Conservation (phyloP, 2,888 invertebrate species). For the Leptinotarsa tumamoca region DNA sequence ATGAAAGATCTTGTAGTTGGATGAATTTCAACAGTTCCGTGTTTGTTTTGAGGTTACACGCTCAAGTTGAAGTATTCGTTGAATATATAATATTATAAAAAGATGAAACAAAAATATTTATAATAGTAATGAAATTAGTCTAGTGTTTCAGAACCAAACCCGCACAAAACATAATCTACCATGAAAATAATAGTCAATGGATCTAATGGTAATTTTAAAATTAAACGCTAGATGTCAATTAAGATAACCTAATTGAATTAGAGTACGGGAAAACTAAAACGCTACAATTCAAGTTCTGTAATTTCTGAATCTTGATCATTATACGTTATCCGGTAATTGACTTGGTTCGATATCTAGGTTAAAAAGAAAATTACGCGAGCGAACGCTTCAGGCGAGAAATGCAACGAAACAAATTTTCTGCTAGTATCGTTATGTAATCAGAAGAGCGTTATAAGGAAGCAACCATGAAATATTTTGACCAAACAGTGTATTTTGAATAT, state of each 20-base stretch:
- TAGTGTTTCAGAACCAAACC: neutral
- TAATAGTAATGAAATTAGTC: too few relatives aligned
- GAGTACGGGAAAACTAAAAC: conserved; percentile 18
- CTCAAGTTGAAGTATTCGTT: too few relatives aligned
- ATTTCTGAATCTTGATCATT: conserved; percentile 14
- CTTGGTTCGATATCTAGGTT: conserved; percentile 11
- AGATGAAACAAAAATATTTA: too few relatives aligned
- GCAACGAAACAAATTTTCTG: conserved; percentile 4
- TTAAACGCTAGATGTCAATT: conserved; percentile 26
- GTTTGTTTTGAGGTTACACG: too few relatives aligned
- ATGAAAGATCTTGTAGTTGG: too few relatives aligned
- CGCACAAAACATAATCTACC: neutral
- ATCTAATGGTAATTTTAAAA: conserved; percentile 1
- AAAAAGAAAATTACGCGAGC: conserved; percentile 13
- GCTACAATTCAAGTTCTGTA: conserved; percentile 10
- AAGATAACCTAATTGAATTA: conserved; percentile 26
- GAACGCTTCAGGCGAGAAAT: neutral
- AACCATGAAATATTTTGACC: neutral
- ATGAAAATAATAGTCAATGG: neutral
- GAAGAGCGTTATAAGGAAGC: neutral
- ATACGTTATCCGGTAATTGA: conserved; percentile 14
- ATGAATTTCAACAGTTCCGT: too few relatives aligned
- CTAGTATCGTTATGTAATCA: neutral
- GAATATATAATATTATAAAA: too few relatives aligned
- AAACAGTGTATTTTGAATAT: too few relatives aligned